phyloP scores from a whole-genome alignment of 2,113 vertebrate species.

The Onychostruthus taczanowskii region DNA sequence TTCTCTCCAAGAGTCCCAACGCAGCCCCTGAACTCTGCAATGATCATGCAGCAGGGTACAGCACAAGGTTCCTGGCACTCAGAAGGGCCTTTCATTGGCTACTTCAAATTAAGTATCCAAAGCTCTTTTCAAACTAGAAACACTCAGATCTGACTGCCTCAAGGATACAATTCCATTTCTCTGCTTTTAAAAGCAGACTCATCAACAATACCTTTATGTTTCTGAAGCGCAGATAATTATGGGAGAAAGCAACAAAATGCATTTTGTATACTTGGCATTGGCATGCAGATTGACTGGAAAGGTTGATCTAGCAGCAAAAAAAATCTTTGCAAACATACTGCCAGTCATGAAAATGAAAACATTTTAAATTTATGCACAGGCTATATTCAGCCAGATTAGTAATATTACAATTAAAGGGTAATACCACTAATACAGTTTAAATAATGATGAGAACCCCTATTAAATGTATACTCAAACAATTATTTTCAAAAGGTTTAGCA shows the following conservation, averaged over 20 bases:
- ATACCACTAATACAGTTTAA: not conserved
- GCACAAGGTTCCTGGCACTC: not conserved
- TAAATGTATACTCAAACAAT: not conserved
- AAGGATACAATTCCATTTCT: not conserved
- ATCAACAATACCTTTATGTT: not conserved
- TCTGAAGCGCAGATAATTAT: not conserved
- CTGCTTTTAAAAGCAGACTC: not conserved
- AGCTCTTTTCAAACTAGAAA: not conserved
- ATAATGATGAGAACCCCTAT: not conserved
- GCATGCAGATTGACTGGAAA: not conserved
- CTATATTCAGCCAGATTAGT: not conserved
- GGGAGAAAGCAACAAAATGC: not conserved
- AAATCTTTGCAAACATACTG: not conserved
- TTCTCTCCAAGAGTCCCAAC: not conserved
- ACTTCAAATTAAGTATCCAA: not conserved
- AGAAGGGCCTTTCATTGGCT: not conserved
- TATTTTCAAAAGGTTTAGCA: not conserved
- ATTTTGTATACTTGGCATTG: not conserved
- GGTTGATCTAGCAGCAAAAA: not conserved
- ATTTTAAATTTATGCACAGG: not conserved
- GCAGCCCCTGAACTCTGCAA: fast-evolving
- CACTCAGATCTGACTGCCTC: not conserved
- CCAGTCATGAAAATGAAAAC: not conserved
- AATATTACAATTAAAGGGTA: not conserved
- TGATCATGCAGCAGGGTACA: fast-evolving